Percentiles rank a stretch among this genome's conserved stretches.
Evolutionary conservation across 2,797 vertebrate genomes (phyloP).

Genomic region (Megaceryle alcyon): DNA sequence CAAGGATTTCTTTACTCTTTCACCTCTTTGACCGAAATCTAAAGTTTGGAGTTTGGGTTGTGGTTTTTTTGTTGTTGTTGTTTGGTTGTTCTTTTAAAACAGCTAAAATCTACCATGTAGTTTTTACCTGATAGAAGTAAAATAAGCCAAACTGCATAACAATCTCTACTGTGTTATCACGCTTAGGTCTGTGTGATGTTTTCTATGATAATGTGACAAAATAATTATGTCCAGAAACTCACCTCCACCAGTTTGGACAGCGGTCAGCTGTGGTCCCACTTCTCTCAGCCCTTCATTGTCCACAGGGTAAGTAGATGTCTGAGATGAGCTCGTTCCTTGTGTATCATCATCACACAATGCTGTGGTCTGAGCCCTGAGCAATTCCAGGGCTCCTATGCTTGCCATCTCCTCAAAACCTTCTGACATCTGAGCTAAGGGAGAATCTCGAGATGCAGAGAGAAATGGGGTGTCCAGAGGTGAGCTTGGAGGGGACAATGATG

Average conservation of each 20-base stretch:
- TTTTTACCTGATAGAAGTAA: not conserved
- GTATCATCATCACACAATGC: conserved; percentile 79
- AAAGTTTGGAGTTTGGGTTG: not conserved
- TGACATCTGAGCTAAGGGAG: conserved; percentile 89
- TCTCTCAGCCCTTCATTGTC: conserved; percentile 86
- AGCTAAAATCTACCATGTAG: not conserved
- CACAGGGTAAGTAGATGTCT: conserved; percentile 59
- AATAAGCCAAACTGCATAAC: not conserved
- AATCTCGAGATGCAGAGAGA: conserved; percentile 89
- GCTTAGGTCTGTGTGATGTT: not conserved
- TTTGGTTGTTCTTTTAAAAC: not conserved
- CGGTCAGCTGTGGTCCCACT: conserved; percentile 73
- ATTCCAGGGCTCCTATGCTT: conserved; percentile 86
- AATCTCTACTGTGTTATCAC: not conserved
- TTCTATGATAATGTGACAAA: not conserved
- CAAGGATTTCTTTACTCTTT: not conserved
- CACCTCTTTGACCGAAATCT: not conserved
- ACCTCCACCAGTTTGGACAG: conserved; percentile 69
- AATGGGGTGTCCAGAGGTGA: conserved; percentile 95
- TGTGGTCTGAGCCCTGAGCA: conserved; percentile 83
- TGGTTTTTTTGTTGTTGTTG: accelerated
- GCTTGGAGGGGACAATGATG: conserved; percentile 94
- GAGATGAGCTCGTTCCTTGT: conserved; percentile 59
- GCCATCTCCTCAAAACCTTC: conserved; percentile 94
- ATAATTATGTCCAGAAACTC: not conserved